Conservation (phyloP, 2,888 invertebrate genomes). For the Calliscelio sp. region DNA sequence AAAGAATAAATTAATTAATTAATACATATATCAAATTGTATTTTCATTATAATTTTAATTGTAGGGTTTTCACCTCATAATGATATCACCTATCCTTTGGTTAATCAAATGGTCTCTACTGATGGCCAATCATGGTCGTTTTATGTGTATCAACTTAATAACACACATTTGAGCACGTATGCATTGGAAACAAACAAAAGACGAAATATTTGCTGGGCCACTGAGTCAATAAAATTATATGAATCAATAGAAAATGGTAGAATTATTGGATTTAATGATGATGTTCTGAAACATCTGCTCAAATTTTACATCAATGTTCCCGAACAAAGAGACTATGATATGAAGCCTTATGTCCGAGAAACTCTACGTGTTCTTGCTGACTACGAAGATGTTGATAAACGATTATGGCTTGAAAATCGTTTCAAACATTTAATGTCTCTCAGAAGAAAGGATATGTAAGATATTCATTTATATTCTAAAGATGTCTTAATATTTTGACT, state of each 20-base stretch:
- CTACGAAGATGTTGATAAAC: conserved; percentile 89
- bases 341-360: conserved; percentile 91
- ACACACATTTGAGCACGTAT: conserved; percentile 89
- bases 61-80: conserved; percentile 94
- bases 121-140: conserved; percentile 96
- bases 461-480: not conserved
- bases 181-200: conserved; percentile 89
- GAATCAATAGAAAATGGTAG: conserved; percentile 90
- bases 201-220: conserved; percentile 93
- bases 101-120: conserved; percentile 95
- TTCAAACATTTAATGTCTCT: conserved; percentile 91
- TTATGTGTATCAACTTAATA: conserved; percentile 97
- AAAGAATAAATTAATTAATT: not conserved
- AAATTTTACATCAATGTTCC: conserved; percentile 92
- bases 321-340: conserved; percentile 87
- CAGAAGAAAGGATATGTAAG: conserved; percentile 87
- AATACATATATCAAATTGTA: not conserved
- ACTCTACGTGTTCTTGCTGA: conserved; percentile 88
- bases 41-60: conserved; percentile 13
- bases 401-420: conserved; percentile 90
- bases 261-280: conserved; percentile 92
- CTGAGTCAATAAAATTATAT: conserved; percentile 90
- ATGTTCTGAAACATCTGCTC: conserved; percentile 90
- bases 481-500: not conserved
- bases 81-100: conserved; percentile 96